Evolutionary conservation across 2,113 vertebrate genomes (phyloP).

Genomic region (Dicentrarchus labrax): DNA sequence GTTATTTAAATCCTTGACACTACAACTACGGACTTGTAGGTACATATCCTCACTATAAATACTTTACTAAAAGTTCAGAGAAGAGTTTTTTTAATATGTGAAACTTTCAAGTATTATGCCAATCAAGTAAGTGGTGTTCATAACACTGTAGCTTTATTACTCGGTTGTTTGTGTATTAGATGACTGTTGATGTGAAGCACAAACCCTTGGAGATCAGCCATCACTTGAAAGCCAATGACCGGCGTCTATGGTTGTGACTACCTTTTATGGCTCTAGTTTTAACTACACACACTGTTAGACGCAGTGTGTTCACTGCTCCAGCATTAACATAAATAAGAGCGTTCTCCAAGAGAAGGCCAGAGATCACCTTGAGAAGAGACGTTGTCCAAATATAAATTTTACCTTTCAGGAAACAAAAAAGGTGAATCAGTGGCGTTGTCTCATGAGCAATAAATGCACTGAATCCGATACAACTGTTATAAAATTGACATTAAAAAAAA

Average conservation of each 20-base stretch:
- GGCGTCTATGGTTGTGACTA: constrained; percentile 61
- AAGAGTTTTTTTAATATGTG: constrained; percentile 30
- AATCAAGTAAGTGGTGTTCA: constrained; percentile 61
- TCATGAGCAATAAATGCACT: constrained; percentile 76
- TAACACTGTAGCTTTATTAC: constrained; percentile 79
- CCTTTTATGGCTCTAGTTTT: constrained; percentile 67
- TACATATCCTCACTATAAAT: constrained; percentile 53
- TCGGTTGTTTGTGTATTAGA: constrained; percentile 77
- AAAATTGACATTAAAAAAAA: constrained; percentile 1
- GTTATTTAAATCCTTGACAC: constrained; percentile 55
- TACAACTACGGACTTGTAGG: constrained; percentile 56
- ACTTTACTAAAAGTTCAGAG: constrained; percentile 33
- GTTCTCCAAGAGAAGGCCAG: constrained; percentile 21
- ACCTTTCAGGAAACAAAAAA: constrained; percentile 58
- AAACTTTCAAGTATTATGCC: constrained; percentile 59
- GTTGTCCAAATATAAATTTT: constrained; percentile 48
- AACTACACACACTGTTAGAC: constrained; percentile 53
- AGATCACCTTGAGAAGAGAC: constrained; percentile 39
- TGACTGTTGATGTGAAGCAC: constrained; percentile 83
- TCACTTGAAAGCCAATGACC: constrained; percentile 76
- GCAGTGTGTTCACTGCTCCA: constrained; percentile 48
- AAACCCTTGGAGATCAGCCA: constrained; percentile 80
- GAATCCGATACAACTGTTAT: constrained; percentile 50
- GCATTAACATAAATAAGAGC: constrained; percentile 45
- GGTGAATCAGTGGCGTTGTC: constrained; percentile 50